A percentile compares a stretch with the other conserved stretches of the same genome.
Conservation (phyloP, 2,888 invertebrate species). For the Aromia moschata region DNA sequence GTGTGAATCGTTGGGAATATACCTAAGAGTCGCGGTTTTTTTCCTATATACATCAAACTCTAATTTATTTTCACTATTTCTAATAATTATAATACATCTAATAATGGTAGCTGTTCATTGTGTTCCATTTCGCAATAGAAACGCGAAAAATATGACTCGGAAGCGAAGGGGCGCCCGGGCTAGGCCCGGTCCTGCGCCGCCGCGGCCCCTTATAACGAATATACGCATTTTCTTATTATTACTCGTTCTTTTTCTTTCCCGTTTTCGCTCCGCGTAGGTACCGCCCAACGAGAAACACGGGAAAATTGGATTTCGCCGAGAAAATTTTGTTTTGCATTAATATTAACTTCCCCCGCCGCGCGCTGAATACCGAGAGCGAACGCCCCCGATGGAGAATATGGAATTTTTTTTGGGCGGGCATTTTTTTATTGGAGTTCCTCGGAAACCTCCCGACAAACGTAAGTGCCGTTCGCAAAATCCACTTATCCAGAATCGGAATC, state of each 20-base stretch:
- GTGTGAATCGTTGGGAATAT: too few species aligned
- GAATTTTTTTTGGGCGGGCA: neutral
- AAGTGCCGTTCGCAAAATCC: neutral
- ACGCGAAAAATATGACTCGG: too few species aligned
- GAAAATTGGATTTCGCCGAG: conserved; percentile 23
- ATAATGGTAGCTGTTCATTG: too few species aligned
- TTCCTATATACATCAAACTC: too few species aligned
- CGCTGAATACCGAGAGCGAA: conserved; percentile 15
- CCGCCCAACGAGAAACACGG: conserved; percentile 9
- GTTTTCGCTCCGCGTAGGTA: conserved; percentile 23
- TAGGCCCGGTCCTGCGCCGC: too few species aligned
- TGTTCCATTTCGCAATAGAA: too few species aligned
- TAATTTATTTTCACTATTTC: too few species aligned
- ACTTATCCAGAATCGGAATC: too few species aligned
- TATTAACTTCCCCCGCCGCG: conserved; percentile 28
- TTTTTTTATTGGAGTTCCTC: neutral
- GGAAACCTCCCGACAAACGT: neutral
- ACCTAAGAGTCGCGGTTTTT: too few species aligned
- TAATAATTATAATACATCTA: too few species aligned
- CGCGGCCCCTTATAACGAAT: conserved; percentile 45
- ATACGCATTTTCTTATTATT: conserved; percentile 43
- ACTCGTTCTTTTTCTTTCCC: conserved; percentile 27
- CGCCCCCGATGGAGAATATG: neutral
- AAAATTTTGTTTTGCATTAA: conserved; percentile 25
- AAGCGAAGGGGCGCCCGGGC: too few species aligned